Evolutionary conservation across 2,113 vertebrate species (phyloP).

Genomic region (Entosphenus tridentatus): DNA sequence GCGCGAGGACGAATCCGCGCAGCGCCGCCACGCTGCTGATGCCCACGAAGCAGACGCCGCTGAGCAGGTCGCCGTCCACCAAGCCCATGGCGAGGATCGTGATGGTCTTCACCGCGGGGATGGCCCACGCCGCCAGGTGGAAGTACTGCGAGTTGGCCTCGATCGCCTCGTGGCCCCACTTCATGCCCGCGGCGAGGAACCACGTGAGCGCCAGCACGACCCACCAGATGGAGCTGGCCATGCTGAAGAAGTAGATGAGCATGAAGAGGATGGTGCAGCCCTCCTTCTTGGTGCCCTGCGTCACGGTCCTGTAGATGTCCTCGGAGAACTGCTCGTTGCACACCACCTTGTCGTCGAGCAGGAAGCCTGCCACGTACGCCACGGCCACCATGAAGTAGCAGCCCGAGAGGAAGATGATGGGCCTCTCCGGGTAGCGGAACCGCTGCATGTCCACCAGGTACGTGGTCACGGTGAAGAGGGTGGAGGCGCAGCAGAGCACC

Average conservation of each 20-base stretch:
- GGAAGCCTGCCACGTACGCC: slow-evolving; percentile 43
- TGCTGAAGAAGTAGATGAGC: slow-evolving; percentile 72
- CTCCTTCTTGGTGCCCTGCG: slow-evolving; percentile 64
- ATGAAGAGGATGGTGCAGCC: slow-evolving; percentile 73
- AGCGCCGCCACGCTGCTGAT: slow-evolving; percentile 44
- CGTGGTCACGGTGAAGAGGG: slow-evolving; percentile 63
- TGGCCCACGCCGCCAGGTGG: slow-evolving; percentile 67
- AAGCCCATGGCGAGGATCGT: slow-evolving; percentile 53
- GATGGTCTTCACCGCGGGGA: slow-evolving; percentile 63
- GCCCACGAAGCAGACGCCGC: slow-evolving; percentile 70
- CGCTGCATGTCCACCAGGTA: slow-evolving; percentile 55
- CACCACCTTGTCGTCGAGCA: slow-evolving; percentile 51
- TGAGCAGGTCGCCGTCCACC: slow-evolving; percentile 64
- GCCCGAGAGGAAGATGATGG: slow-evolving; percentile 67
- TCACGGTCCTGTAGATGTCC: slow-evolving; percentile 48
- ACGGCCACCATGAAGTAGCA: slow-evolving; percentile 82
- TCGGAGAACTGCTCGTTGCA: slow-evolving; percentile 50
- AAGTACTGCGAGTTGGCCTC: slow-evolving; percentile 70
- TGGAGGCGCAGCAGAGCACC: slow-evolving; percentile 47
- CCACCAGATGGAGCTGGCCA: slow-evolving; percentile 87
- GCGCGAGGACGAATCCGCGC: slow-evolving; percentile 54
- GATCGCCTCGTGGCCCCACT: slow-evolving; percentile 88
- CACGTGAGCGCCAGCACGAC: slow-evolving; percentile 65
- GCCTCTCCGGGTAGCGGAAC: slow-evolving; percentile 62
- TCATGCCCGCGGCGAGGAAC: slow-evolving; percentile 76